Evolutionary conservation across 2,113 vertebrate species (phyloP).

Genomic region (Ptilonorhynchus violaceus): DNA sequence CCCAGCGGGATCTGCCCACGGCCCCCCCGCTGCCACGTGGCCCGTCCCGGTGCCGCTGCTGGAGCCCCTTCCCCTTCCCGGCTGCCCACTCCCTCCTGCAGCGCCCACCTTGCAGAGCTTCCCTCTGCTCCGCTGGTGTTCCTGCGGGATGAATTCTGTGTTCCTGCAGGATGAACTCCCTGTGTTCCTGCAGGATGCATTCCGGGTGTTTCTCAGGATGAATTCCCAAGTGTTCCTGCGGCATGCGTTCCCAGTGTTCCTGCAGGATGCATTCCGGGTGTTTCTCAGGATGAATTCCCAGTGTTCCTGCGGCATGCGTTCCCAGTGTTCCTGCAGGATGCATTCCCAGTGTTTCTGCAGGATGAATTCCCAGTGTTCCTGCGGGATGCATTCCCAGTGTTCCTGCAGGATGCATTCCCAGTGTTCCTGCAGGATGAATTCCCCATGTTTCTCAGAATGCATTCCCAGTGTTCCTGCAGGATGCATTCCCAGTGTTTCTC

Average conservation of each 20-base stretch:
- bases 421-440: background rate
- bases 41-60: rapidly evolving
- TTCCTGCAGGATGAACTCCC: no score
- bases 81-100: background rate
- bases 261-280: background rate
- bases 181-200: no score
- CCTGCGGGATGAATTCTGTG: background rate
- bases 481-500: background rate
- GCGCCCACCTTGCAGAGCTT: background rate
- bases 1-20: background rate
- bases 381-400: background rate
- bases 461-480: background rate
- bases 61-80: background rate
- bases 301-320: background rate
- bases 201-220: no score
- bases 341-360: background rate
- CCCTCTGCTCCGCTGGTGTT: rapidly evolving
- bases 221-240: background rate
- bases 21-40: background rate
- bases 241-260: background rate
- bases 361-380: no score
- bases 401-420: background rate
- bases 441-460: background rate
- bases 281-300: background rate
- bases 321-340: background rate